Conservation (phyloP, 2,797 vertebrate species). For the Enoplosus armatus region DNA sequence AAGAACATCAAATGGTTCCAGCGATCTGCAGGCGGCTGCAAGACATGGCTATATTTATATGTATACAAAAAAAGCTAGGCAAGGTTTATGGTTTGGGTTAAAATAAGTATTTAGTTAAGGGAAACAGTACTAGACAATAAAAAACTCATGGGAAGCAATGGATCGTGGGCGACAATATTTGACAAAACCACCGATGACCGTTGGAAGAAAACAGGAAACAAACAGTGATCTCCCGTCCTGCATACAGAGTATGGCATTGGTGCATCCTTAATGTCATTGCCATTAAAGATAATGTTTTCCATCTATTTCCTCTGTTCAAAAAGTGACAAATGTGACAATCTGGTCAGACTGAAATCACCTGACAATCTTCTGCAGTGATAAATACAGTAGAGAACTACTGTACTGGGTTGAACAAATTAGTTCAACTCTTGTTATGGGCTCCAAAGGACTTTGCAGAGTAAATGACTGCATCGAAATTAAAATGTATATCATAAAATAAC, state of each 20-base stretch:
- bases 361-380: background rate
- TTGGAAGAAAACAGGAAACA: background rate
- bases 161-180: background rate
- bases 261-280: background rate
- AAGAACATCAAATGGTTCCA: constrained; percentile 14
- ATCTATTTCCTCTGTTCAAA: background rate
- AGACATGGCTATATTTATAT: constrained; percentile 12
- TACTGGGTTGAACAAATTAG: background rate
- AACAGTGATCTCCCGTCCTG: background rate
- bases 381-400: background rate
- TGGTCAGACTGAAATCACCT: background rate
- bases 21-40: background rate
- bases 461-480: constrained; percentile 15
- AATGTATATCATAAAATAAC: constrained; percentile 33
- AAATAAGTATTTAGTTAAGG: background rate
- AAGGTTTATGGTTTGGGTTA: background rate
- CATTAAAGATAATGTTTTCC: constrained; percentile 8
- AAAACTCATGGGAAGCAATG: background rate
- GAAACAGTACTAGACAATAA: background rate
- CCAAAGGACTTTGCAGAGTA: background rate
- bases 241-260: background rate
- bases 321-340: background rate
- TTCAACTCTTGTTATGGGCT: background rate
- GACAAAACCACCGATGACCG: background rate
- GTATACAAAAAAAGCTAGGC: constrained; percentile 9